A percentile compares a stretch with the other conserved stretches of the same genome.
These are phyloP conservation scores for Crioceris asparagi DNA, from an alignment of 2,888 invertebrate genomes.

Conservation along the genomic window DNA sequence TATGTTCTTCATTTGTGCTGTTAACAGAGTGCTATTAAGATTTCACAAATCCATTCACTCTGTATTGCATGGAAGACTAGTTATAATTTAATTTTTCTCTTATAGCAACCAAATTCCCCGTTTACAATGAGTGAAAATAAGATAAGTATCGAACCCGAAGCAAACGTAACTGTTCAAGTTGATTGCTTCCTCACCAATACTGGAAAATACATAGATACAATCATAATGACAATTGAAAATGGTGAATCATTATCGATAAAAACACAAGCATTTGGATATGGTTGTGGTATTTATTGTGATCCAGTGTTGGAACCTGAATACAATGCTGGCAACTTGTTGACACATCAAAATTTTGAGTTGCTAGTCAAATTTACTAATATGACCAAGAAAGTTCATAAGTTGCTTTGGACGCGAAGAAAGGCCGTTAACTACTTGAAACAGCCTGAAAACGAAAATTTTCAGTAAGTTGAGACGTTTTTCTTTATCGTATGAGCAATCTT, in stretches of 20 bases:
- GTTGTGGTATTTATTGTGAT: slow-evolving; percentile 53
- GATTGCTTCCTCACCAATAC: slow-evolving; percentile 32
- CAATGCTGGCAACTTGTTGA: slow-evolving; percentile 53
- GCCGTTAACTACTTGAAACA: slow-evolving; percentile 23
- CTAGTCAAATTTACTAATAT: slow-evolving; percentile 45
- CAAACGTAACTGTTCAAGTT: slow-evolving; percentile 26
- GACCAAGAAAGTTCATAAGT: slow-evolving; percentile 42
- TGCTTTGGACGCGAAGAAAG: slow-evolving; percentile 40
- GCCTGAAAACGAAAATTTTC: slow-evolving; percentile 9
- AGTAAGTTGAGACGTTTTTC: no score
- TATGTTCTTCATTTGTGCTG: no score
- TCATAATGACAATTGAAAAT: slow-evolving; percentile 32
- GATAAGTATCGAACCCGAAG: slow-evolving; percentile 30
- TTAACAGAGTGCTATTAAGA: no score
- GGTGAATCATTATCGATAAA: slow-evolving; percentile 35
- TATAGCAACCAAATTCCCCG: slow-evolving; percentile 7
- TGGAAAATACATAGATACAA: slow-evolving; percentile 30
- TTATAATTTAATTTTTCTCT: no score
- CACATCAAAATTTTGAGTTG: slow-evolving; percentile 40
- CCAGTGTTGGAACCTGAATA: slow-evolving; percentile 47
- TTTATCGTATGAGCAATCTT: no score
- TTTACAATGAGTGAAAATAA: slow-evolving; percentile 30
- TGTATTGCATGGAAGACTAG: no score
- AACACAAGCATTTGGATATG: slow-evolving; percentile 44
- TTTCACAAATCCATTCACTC: no score